These are phyloP conservation scores for Neosilurus hyrtlii DNA, from an alignment of 2,797 vertebrate species.

Conservation along the genomic window DNA sequence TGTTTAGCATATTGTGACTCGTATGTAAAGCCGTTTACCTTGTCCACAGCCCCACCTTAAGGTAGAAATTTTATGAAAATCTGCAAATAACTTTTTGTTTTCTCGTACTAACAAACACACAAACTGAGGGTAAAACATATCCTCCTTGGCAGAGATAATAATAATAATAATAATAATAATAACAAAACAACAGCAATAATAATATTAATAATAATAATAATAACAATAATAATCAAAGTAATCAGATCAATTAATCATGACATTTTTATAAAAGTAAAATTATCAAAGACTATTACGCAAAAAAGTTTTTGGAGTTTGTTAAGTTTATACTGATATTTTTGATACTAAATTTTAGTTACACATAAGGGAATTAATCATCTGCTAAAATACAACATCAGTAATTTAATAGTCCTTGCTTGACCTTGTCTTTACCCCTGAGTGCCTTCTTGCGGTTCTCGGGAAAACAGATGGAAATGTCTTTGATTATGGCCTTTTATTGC, in stretches of 20 bases:
- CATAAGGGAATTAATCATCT: neutral
- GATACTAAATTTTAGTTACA: neutral
- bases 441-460: neutral
- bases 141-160: too few relatives aligned
- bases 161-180: too few relatives aligned
- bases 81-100: too few relatives aligned
- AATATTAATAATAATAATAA: neutral
- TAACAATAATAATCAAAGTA: neutral
- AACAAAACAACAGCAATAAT: too few relatives aligned
- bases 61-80: too few relatives aligned
- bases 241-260: too few relatives aligned
- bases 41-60: too few relatives aligned
- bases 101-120: too few relatives aligned
- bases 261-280: neutral
- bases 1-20: too few relatives aligned
- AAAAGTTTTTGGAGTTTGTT: neutral
- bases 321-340: neutral
- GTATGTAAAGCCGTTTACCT: too few relatives aligned
- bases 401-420: too few relatives aligned
- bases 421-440: neutral
- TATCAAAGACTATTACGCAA: neutral
- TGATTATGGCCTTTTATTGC: neutral
- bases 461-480: neutral
- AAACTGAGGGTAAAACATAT: too few relatives aligned
- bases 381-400: neutral